Base-by-base conservation (phyloP, 2,113 vertebrate genomes). In the Pongo abelii region DNA sequence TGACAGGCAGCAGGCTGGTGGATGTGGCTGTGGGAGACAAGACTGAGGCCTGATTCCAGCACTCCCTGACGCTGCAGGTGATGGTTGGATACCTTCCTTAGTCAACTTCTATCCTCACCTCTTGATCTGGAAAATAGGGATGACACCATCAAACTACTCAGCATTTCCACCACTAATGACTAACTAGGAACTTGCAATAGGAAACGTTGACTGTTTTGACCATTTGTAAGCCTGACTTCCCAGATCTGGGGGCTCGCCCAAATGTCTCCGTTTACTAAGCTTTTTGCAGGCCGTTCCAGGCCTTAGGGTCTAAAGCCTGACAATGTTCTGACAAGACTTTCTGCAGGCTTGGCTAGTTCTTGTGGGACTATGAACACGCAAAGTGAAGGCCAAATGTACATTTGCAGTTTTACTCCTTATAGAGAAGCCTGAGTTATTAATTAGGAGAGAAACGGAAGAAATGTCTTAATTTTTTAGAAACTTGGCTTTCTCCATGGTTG, bases 131-230 rank as follows among this genome's bases (percentile, higher is more conserved):
- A 97, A 97, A 97, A 84, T 32, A 69, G 52, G n/a, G 40, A 85
- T 94, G 95, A 88, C 90, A 90, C 70, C 92, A 94, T 64, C 3
- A 0, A 46, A 67, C 72, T 43, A 84, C 81, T 97, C 96, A 97
- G 77, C 84, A 77, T 96, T 97, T 96, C 93, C 95, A 85, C 13
- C 57, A 85, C 8, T 7, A 57, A 69, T 57, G 80, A 88, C 79
- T 89, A 32, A n/a, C 10, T 86, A 83, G 55, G 57, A 84, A 38
- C 59, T 59, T 87, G 84, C 57, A 25, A 4, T 85, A 80, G 92
- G 96, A 95, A 96, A 93, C 8, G 59, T 27, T 97, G 97, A 94
- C 48, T 90, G 35, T 80, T 93, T 72, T 61, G 55, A 30, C 38
- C 78, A 43, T 48, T 83, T 72, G 5, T 11, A n/a, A 83, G 61